These are phyloP conservation scores for Ochotona princeps DNA, from an alignment of 2,113 vertebrate species.

Conservation along the genomic window DNA sequence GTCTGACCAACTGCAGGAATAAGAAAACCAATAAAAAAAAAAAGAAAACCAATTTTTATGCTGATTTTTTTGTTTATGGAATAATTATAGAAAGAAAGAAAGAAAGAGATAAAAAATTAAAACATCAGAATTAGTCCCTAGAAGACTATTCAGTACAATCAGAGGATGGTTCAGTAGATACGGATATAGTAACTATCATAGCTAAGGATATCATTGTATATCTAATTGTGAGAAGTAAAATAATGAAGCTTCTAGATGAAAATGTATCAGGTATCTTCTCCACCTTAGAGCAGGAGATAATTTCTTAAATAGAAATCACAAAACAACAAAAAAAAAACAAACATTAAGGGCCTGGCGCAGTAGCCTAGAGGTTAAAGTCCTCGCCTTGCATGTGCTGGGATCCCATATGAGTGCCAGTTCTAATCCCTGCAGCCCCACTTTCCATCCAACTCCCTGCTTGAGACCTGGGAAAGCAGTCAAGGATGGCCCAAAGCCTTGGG, in stretches of 20 bases:
- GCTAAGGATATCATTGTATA: background rate
- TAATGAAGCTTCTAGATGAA: background rate
- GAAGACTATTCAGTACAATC: background rate
- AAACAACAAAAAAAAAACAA: background rate
- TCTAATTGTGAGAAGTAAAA: background rate
- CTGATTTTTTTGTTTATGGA: background rate
- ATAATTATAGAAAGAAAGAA: background rate
- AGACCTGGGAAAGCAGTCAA: no score
- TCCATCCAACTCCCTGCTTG: no score
- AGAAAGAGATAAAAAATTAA: background rate
- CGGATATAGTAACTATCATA: constrained; percentile 7
- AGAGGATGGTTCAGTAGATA: background rate
- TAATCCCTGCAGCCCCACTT: no score
- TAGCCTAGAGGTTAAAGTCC: no score
- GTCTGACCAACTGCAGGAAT: background rate
- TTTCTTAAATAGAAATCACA: constrained; percentile 30
- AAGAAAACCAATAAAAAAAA: background rate
- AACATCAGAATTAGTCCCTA: background rate
- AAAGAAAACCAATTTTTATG: background rate
- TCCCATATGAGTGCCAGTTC: no score
- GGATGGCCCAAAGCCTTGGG: no score
- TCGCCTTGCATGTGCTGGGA: no score
- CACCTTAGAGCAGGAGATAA: background rate
- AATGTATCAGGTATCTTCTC: background rate
- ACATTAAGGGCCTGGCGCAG: no score